A percentile compares a stretch with the other conserved stretches of the same genome.
phyloP scores from a whole-genome alignment of 2,113 vertebrate genomes.

The Gymnarchus niloticus region DNA sequence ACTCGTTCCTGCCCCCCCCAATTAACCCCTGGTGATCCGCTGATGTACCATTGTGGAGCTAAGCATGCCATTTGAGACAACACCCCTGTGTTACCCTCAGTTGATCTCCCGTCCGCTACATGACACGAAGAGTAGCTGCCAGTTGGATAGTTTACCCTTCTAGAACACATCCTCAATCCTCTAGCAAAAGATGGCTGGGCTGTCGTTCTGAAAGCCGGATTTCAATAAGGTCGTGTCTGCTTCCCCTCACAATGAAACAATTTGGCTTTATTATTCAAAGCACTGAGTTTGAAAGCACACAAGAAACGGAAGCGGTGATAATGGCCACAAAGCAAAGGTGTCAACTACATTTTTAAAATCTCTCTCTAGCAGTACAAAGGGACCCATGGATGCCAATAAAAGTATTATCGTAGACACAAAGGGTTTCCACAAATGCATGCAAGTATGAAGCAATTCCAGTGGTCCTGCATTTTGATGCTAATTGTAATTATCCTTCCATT shows the following conservation, averaged over 20 bases:
- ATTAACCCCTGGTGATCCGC: no score
- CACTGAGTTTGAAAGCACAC: neutral
- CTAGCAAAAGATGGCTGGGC: neutral
- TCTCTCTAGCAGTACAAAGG: neutral
- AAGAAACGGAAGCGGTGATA: neutral
- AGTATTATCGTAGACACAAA: neutral
- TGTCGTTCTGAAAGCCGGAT: neutral
- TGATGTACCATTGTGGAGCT: no score
- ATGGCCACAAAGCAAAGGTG: conserved; percentile 3
- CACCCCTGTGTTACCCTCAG: no score
- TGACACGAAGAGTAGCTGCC: neutral
- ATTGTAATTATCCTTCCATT: conserved; percentile 8
- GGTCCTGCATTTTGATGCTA: conserved; percentile 8
- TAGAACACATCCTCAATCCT: neutral
- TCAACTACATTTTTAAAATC: conserved; percentile 3
- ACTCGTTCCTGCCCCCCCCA: no score
- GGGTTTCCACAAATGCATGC: neutral
- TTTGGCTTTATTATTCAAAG: neutral
- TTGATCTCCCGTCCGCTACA: neutral
- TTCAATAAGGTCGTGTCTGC: neutral
- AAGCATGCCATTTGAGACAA: neutral
- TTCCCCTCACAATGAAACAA: neutral
- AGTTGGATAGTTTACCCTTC: neutral
- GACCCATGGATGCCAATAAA: neutral
- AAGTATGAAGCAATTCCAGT: neutral